Conservation (phyloP, 2,888 invertebrate genomes). For the Strigamia crassipes region DNA sequence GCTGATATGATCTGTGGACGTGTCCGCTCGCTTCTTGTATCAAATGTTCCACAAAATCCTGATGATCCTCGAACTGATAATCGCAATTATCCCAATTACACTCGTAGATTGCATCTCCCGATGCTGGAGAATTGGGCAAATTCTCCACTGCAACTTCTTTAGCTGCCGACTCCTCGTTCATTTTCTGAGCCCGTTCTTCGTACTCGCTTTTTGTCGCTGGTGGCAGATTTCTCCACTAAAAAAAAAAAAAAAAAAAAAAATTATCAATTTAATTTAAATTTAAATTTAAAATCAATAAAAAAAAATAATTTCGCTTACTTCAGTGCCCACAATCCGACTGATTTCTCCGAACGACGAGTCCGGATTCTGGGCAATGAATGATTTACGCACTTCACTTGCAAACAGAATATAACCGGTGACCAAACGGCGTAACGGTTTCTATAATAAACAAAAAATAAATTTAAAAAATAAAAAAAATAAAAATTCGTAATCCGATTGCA, state of each 20-base stretch:
- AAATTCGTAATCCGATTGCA: not conserved
- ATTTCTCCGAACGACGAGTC: slow-evolving; percentile 90
- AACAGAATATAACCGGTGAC: slow-evolving; percentile 97
- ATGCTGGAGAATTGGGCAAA: slow-evolving; percentile 59
- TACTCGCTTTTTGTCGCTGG: slow-evolving; percentile 87
- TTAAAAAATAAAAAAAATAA: not conserved
- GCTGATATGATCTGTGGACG: slow-evolving; percentile 53
- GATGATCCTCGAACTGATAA: slow-evolving; percentile 86
- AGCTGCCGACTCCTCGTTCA: slow-evolving; percentile 84
- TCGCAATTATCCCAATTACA: slow-evolving; percentile 92
- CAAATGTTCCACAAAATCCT: slow-evolving; percentile 88
- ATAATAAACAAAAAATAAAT: slow-evolving; percentile 38
- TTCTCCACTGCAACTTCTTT: slow-evolving; percentile 62
- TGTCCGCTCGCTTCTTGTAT: slow-evolving; percentile 72
- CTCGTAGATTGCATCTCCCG: slow-evolving; percentile 68
- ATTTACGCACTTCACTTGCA: slow-evolving; percentile 92
- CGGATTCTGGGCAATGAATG: slow-evolving; percentile 90
- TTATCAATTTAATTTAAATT: not conserved
- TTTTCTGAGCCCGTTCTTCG: slow-evolving; percentile 87
- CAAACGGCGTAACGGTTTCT: slow-evolving; percentile 63
- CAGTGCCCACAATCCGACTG: slow-evolving; percentile 72
- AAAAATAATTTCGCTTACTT: slow-evolving; percentile 61
- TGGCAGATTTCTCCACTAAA: slow-evolving; percentile 88
- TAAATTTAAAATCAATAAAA: not conserved
- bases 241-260: too few relatives aligned